These are phyloP conservation scores for Ictidomys tridecemlineatus DNA, from an alignment of 2,113 vertebrate species.

Conservation along the genomic window DNA sequence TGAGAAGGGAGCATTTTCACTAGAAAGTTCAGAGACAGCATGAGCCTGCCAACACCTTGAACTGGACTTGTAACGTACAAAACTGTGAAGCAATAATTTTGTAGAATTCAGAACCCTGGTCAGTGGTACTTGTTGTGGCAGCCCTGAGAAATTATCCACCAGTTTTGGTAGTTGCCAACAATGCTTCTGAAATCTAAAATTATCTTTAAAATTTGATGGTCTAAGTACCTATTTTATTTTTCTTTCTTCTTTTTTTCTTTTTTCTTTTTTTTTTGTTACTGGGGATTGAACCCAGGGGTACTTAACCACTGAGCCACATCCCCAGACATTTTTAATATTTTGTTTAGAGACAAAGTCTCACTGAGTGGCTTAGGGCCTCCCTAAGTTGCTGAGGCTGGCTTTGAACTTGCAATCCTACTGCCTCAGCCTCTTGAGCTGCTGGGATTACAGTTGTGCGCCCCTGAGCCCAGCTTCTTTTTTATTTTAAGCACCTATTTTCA, in stretches of 20 bases:
- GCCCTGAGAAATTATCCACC: background rate
- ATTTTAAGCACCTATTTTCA: background rate
- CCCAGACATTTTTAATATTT: no score
- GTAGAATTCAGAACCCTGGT: background rate
- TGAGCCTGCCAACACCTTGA: background rate
- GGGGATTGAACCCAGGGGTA: no score
- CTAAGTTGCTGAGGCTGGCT: no score
- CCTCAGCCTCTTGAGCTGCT: no score
- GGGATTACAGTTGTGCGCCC: no score
- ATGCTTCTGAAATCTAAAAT: background rate
- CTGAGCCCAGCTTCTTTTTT: no score
- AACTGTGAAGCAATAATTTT: background rate
- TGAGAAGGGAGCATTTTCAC: background rate
- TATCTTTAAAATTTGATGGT: background rate
- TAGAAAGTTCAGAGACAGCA: background rate
- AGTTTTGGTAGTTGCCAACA: fast-evolving
- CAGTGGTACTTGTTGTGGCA: background rate
- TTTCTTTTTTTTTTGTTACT: no score
- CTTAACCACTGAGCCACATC: no score
- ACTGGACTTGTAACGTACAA: background rate
- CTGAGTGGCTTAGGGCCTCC: no score
- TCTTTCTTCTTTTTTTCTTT: no score
- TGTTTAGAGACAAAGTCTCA: no score
- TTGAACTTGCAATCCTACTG: no score
- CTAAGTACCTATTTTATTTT: background rate